Evolutionary conservation across 2,113 vertebrate genomes (phyloP).

Genomic region (Lamprotornis superbus): DNA sequence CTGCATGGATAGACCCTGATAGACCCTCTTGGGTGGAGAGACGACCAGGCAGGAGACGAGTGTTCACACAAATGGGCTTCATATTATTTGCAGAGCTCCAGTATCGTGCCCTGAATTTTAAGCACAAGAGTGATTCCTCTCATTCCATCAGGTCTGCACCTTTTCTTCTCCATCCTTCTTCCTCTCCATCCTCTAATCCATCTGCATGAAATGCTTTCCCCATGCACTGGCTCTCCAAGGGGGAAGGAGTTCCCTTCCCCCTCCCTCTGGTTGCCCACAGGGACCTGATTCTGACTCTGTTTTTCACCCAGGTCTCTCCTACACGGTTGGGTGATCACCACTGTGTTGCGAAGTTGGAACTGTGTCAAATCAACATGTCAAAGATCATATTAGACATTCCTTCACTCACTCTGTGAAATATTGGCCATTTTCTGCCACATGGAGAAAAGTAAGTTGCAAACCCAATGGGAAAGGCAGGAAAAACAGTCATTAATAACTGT

Average conservation of each 20-base stretch:
- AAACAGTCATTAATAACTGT: constrained; percentile 61
- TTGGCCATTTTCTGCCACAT: constrained; percentile 24
- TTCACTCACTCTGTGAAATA: background rate
- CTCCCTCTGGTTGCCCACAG: background rate
- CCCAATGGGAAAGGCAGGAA: constrained; percentile 45
- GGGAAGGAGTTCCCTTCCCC: background rate
- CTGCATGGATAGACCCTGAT: background rate
- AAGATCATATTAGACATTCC: background rate
- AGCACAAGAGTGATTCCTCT: background rate
- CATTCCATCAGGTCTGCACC: background rate
- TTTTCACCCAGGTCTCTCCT: background rate
- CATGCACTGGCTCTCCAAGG: background rate
- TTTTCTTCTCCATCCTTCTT: background rate
- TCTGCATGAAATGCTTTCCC: background rate
- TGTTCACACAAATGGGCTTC: background rate
- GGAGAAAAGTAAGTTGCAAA: constrained; percentile 47
- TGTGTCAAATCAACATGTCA: background rate
- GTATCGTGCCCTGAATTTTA: background rate
- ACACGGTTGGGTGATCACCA: background rate
- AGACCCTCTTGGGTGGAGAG: background rate
- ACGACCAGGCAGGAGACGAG: background rate
- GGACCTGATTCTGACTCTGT: background rate
- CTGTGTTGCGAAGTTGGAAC: background rate
- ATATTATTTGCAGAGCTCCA: background rate
- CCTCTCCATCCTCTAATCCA: background rate